Evolutionary conservation across 1,140 invertebrate species (phyloP).

Genomic region (Hylyphantes graminicola): DNA sequence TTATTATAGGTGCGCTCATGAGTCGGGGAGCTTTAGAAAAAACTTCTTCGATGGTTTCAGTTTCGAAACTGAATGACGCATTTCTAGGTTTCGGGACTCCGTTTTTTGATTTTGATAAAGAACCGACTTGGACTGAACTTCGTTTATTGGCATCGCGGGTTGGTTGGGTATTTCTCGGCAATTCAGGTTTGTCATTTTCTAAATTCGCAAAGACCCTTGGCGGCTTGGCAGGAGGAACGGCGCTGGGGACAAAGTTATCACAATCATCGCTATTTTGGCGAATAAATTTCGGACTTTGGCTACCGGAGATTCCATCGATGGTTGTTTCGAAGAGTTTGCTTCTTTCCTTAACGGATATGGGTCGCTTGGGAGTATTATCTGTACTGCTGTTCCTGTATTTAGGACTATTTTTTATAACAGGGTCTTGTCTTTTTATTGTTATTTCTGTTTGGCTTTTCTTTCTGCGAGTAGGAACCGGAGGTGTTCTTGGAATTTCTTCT

Average conservation of each 20-base stretch:
- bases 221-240: conserved; percentile 35
- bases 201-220: conserved; percentile 34
- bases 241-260: background rate
- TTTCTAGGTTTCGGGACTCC: background rate
- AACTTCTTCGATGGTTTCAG: background rate
- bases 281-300: background rate
- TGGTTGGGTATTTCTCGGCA: background rate
- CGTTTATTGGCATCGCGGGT: background rate
- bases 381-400: background rate
- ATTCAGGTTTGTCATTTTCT: conserved; percentile 8
- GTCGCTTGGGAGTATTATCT: background rate
- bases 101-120: background rate
- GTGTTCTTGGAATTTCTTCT: background rate
- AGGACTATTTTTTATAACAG: background rate
- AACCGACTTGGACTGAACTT: background rate
- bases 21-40: background rate
- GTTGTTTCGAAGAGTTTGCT: conserved; percentile 45
- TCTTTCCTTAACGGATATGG: conserved; percentile 42
- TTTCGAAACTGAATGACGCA: conserved; percentile 8
- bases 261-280: background rate
- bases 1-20: conserved; percentile 6
- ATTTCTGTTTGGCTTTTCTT: background rate
- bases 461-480: conserved; percentile 19
- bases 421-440: conserved; percentile 8
- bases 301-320: background rate